A percentile compares a stretch with the other conserved stretches of the same genome.
Conservation (phyloP, 2,797 vertebrate species). For the Gila robusta region DNA sequence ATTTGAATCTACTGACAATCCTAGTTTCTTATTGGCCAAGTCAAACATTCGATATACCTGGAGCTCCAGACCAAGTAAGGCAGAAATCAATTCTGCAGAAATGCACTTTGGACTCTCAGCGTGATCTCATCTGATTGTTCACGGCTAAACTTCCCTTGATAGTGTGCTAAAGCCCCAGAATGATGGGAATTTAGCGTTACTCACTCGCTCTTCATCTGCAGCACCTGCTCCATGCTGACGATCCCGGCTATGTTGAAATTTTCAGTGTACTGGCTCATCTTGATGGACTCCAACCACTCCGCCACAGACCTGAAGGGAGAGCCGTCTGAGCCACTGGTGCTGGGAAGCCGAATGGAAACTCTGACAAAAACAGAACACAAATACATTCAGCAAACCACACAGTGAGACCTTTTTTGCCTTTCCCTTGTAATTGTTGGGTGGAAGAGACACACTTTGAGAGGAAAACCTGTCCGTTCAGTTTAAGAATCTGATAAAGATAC, state of each 20-base stretch:
- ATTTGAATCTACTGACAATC: neutral
- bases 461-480: constrained; percentile 75
- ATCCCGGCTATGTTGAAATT: constrained; percentile 90
- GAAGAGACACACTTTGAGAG: constrained; percentile 62
- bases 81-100: neutral
- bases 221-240: constrained; percentile 91
- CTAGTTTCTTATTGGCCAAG: neutral
- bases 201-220: constrained; percentile 96
- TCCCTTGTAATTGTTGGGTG: constrained; percentile 67
- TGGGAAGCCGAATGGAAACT: constrained; percentile 96
- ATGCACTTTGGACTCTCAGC: constrained; percentile 28
- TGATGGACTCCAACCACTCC: constrained; percentile 97
- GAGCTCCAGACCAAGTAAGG: neutral
- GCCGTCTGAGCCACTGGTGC: constrained; percentile 92
- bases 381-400: constrained; percentile 56
- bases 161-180: neutral
- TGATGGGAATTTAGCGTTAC: constrained; percentile 62
- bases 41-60: neutral
- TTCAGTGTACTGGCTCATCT: constrained; percentile 96
- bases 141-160: constrained; percentile 21
- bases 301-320: constrained; percentile 91
- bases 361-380: constrained; percentile 72
- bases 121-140: constrained; percentile 31
- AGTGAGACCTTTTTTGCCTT: constrained; percentile 57
- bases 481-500: constrained; percentile 59